Percentiles rank a stretch among this genome's conserved stretches.
Conservation (phyloP, 2,888 invertebrate species). For the Ormyrus labotus region DNA sequence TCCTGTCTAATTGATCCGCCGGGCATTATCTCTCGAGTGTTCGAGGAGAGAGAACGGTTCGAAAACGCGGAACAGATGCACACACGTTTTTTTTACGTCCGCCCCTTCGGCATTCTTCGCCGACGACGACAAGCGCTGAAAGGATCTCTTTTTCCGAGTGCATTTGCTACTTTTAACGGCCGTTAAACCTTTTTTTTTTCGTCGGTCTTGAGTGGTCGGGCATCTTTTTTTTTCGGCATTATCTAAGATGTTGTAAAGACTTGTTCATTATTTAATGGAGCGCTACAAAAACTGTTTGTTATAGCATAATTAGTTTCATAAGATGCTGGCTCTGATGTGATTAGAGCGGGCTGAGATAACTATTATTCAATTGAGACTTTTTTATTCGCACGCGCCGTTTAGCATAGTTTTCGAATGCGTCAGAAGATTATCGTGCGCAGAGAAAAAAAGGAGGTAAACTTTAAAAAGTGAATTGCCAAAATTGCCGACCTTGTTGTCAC, state of each 20-base stretch:
- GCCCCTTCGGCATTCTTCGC: not conserved
- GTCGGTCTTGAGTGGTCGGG: too few relatives aligned
- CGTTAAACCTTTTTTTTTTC: too few relatives aligned
- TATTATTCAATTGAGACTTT: not conserved
- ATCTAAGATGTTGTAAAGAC: not conserved
- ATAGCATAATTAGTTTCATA: too few relatives aligned
- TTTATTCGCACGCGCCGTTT: too few relatives aligned
- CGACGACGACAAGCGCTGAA: not conserved
- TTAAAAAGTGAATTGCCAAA: conserved; percentile 11
- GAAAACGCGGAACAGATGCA: not conserved
- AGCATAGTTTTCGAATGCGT: too few relatives aligned
- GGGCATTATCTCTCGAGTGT: not conserved
- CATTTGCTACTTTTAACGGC: too few relatives aligned
- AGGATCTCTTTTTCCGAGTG: not conserved
- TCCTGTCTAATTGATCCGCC: conserved; percentile 20
- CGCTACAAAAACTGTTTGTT: too few relatives aligned
- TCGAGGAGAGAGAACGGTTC: not conserved
- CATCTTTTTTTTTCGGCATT: too few relatives aligned
- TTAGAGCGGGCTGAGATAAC: not conserved
- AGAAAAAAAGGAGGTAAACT: not conserved
- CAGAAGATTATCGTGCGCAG: not conserved
- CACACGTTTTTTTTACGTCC: not conserved
- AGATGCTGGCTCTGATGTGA: too few relatives aligned
- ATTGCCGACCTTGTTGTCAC: conserved; percentile 31
- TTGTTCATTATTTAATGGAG: too few relatives aligned